Evolutionary conservation across 2,113 vertebrate genomes (phyloP), one percentile per base, ranked within the genome.

Genomic region (Nothobranchius furzeri): DNA sequence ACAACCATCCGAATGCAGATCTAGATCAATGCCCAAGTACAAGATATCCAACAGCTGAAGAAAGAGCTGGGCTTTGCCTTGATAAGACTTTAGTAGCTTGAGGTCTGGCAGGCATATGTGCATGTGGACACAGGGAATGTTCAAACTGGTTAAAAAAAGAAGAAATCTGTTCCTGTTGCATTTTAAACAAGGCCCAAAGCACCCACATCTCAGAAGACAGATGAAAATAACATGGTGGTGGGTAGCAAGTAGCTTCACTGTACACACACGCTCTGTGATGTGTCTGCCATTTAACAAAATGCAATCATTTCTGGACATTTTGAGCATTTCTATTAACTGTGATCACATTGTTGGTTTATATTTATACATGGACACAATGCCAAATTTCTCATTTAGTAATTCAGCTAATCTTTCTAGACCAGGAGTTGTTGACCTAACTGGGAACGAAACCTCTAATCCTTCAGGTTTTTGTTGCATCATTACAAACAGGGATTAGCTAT

Each of bases 51-150:
- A 68, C 42, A 76, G 70, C 68, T 66, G 42, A 62, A 35, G 56
- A 65, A 46, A 43, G 71, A 67, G 72, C 37, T 17, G 58, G 48
- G 65, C 68, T 78, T 65, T 50, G 30, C 62, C 46, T 30, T 8
- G 52, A 45, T 51, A 12, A 53, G 63, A 60, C 37, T 61, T 66
- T 66, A 9, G 66, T 50, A 70, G 70, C 49, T 49, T 56, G 50
- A 53, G 46, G 70, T 76, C 70, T 81, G 78, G 76, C 53, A 70
- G 55, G 71, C 82, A 79, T 59, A 69, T 75, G 84, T 57, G 55
- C 58, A 50, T 65, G 73, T 56, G 48, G 40, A 74, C 40, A 46
- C 40, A 40, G 58, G 55, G 35, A 82, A 79, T 60, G 58, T 69
- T 56, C 65, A 71, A 63, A 78, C 40, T 79, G 52, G 64, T 70